Conservation (phyloP, 2,113 vertebrate species). For the Aegypius monachus region DNA sequence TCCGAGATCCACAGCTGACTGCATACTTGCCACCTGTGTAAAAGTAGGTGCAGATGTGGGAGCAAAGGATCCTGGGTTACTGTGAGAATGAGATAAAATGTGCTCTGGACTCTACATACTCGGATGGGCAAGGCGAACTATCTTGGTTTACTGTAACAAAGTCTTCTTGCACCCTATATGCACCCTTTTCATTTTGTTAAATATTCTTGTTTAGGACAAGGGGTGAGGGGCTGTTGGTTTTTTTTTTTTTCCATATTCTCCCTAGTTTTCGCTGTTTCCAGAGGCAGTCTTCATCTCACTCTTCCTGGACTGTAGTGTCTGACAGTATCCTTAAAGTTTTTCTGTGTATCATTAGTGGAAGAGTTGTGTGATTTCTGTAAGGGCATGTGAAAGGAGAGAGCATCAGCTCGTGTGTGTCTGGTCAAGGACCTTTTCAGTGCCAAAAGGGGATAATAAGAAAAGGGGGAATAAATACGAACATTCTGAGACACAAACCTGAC, state of each 20-base stretch:
- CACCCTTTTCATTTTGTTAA: not conserved
- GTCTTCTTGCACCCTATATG: fast-evolving
- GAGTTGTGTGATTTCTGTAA: not conserved
- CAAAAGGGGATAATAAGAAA: not conserved
- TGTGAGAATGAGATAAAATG: not conserved
- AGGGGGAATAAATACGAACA: not conserved
- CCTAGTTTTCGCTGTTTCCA: not conserved
- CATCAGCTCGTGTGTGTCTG: not conserved
- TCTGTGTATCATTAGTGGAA: not conserved
- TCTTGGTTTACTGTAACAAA: not conserved
- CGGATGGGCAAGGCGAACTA: fast-evolving
- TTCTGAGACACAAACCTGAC: not conserved
- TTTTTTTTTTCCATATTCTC: not conserved
- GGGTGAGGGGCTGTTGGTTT: not conserved
- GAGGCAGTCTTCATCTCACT: not conserved
- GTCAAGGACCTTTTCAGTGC: not conserved
- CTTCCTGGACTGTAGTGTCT: not conserved
- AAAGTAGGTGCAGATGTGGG: not conserved
- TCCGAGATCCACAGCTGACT: fast-evolving
- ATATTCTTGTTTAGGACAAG: not conserved
- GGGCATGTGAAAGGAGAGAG: not conserved
- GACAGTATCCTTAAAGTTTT: not conserved
- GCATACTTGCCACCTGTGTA: fast-evolving
- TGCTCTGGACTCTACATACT: not conserved
- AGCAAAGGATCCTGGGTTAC: not conserved